Evolutionary conservation across 1,140 invertebrate genomes (phyloP).

Genomic region (Drosophila repletoides): DNA sequence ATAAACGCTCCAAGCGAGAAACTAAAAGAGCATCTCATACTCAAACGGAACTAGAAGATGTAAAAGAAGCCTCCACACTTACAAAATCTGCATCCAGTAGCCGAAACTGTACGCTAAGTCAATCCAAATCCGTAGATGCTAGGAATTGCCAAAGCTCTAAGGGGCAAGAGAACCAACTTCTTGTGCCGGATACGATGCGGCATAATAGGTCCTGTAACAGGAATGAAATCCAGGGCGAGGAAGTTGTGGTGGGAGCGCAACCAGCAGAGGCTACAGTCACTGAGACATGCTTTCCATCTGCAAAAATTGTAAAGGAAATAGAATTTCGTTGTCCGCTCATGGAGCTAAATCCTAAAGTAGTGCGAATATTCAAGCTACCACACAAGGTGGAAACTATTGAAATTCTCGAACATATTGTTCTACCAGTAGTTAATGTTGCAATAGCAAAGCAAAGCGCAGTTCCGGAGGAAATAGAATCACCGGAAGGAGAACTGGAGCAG

Average conservation of each 20-base stretch:
- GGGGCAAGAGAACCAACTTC: too few relatives aligned
- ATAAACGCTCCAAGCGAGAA: not conserved
- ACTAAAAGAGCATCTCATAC: not conserved
- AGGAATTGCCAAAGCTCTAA: not conserved
- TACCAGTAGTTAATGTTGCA: not conserved
- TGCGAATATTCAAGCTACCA: conserved; percentile 37
- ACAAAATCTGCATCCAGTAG: not conserved
- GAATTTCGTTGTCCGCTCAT: conserved; percentile 35
- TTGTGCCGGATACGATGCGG: too few relatives aligned
- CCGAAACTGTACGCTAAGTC: not conserved
- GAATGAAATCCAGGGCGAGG: too few relatives aligned
- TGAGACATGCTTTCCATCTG: not conserved
- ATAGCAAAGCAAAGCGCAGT: not conserved
- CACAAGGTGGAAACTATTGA: not conserved
- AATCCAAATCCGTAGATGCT: not conserved
- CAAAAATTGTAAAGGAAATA: not conserved
- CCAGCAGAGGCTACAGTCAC: not conserved
- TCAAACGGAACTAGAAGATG: not conserved
- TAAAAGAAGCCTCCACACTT: not conserved
- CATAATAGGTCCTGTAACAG: too few relatives aligned
- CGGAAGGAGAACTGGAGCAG: not conserved
- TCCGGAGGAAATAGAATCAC: not conserved
- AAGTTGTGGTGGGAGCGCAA: not conserved
- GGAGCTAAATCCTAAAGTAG: conserved; percentile 11
- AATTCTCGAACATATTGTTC: conserved; percentile 54